phyloP scores from a whole-genome alignment of 2,888 invertebrate genomes.

The Plagiodera versicolora region DNA sequence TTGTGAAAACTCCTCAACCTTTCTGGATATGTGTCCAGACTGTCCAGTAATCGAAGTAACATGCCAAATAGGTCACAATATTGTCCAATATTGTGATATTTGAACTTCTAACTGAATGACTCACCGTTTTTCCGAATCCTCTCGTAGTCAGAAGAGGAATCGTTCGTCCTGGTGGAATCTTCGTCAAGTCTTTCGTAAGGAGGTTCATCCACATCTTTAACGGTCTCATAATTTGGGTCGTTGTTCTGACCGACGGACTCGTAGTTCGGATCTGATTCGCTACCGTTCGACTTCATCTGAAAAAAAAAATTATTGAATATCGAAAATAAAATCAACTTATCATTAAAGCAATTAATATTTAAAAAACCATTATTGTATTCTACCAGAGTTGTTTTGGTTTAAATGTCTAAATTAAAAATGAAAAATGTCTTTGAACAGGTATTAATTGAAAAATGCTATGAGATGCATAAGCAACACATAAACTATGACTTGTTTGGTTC shows the following conservation, averaged over 20 bases:
- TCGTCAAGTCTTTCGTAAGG: conserved; percentile 66
- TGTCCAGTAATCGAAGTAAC: background rate
- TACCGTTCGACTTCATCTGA: conserved; percentile 57
- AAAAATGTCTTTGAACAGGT: too few relatives aligned
- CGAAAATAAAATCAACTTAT: too few relatives aligned
- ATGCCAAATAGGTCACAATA: background rate
- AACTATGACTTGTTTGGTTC: too few relatives aligned
- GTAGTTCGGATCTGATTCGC: conserved; percentile 73
- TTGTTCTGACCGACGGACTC: conserved; percentile 68
- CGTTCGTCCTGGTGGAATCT: conserved; percentile 43
- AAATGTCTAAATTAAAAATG: too few relatives aligned
- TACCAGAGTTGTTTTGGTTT: too few relatives aligned
- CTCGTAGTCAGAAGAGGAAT: conserved; percentile 42
- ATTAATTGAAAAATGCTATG: too few relatives aligned
- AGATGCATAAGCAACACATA: too few relatives aligned
- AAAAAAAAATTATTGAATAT: background rate
- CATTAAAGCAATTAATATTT: too few relatives aligned
- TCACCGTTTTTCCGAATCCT: conserved; percentile 39
- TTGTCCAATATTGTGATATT: background rate
- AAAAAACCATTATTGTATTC: too few relatives aligned
- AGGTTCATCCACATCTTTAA: conserved; percentile 73
- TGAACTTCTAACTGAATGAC: conserved; percentile 3
- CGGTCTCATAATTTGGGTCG: conserved; percentile 82
- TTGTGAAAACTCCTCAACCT: too few relatives aligned
- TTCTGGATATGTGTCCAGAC: too few relatives aligned